Base-by-base conservation (phyloP, 2,113 vertebrate genomes). In the Megaceryle maxima region DNA sequence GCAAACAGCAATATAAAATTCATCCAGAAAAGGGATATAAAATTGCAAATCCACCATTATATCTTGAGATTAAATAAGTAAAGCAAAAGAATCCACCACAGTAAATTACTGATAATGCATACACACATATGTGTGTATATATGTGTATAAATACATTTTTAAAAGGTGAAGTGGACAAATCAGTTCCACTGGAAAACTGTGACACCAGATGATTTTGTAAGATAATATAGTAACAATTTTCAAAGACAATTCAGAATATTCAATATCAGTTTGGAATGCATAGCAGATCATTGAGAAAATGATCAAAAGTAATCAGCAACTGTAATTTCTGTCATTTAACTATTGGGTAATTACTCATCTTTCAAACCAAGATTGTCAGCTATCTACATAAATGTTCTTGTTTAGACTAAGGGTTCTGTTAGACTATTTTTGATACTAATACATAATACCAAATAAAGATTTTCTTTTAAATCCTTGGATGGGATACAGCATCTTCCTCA, bases 381-480 rank as follows among this genome's bases (percentile, higher is more conserved):
- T 29, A 62, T 41, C 41, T 46, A 19, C 8, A 9, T 25, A 11
- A 82, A 41, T 20, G 26, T 31, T 62, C 20, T 75, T 51, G 6
- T 67, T 88, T 75, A 48, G 26, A 46, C 67, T 22, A 86, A 26
- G 8, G 26, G 14, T 60, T 89, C 33, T 79, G 18, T 80, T 73
- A 31, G 25, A n/a, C 44, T 41, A 24, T 7, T n/a, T 24, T 19
- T 44, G 22, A 74, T 21, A 57, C 28, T 43, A 86, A 80, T 17
- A 41, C 1, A 7, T 37, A 67, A 55, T 6, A 76, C 28, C 57
- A 35, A 70, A 56, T 1, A 2, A 46, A 56, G 12, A 0, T 4
- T 57, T 31, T 37, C 63, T 67, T 76, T 7, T 64, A 1, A 64
- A 41, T 74, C n/a, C 39, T 75, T 84, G 25, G 29, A 75, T 68